Percentiles rank a stretch among this genome's conserved stretches.
These are phyloP conservation scores for Lerista edwardsae DNA, from an alignment of 2,797 vertebrate genomes.

Conservation along the genomic window DNA sequence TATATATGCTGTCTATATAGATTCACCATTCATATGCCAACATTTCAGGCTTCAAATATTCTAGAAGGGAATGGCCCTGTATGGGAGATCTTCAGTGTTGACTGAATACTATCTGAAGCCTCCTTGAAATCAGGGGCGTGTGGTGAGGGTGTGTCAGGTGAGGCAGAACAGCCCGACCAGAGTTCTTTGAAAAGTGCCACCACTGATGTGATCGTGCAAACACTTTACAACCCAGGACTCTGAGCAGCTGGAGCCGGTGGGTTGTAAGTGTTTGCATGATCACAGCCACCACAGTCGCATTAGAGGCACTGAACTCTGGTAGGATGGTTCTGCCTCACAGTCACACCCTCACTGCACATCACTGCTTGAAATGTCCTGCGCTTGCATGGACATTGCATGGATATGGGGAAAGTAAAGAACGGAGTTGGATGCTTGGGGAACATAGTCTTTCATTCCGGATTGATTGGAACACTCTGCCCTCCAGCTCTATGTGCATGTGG, in stretches of 20 bases:
- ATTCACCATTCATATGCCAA: background rate
- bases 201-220: too few relatives aligned
- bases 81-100: background rate
- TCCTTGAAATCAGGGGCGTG: background rate
- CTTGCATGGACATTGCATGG: background rate
- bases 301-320: too few relatives aligned
- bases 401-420: background rate
- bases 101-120: background rate
- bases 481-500: background rate
- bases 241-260: too few relatives aligned
- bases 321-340: too few relatives aligned
- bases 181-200: too few relatives aligned
- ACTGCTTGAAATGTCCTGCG: background rate
- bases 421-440: background rate
- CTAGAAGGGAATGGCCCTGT: background rate
- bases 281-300: too few relatives aligned
- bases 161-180: too few relatives aligned
- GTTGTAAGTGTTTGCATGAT: too few relatives aligned
- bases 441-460: background rate
- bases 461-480: background rate
- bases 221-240: too few relatives aligned
- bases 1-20: background rate
- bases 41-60: background rate
- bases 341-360: too few relatives aligned
- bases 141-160: too few relatives aligned